Evolutionary conservation across 2,888 invertebrate species (phyloP).

Genomic region (Drosophila setosimentum): DNA sequence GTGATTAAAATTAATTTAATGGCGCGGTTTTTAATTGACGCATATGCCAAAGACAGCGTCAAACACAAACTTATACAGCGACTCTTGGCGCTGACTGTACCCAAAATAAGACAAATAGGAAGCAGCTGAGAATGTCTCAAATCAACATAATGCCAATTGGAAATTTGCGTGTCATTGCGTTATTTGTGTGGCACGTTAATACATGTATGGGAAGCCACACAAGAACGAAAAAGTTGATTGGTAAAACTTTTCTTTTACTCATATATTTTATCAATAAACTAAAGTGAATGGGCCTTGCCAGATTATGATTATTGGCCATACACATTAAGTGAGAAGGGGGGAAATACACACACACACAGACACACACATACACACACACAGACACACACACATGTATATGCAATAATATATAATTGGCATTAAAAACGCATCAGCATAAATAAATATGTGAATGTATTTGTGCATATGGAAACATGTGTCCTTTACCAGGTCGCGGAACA

Average conservation of each 20-base stretch:
- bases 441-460: slow-evolving; percentile 10
- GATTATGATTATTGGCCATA: slow-evolving; percentile 74
- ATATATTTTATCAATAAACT: slow-evolving; percentile 72
- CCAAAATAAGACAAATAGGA: background rate
- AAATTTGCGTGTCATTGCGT: slow-evolving; percentile 73
- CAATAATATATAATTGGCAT: slow-evolving; percentile 72
- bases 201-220: slow-evolving; percentile 9
- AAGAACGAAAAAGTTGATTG: slow-evolving; percentile 44
- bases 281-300: slow-evolving; percentile 33
- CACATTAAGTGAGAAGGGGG: slow-evolving; percentile 44
- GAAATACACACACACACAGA: slow-evolving; percentile 5
- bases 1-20: slow-evolving; percentile 82
- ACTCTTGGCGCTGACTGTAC: slow-evolving; percentile 56
- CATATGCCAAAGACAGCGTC: slow-evolving; percentile 51
- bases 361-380: background rate
- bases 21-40: slow-evolving; percentile 82
- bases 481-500: slow-evolving; percentile 15
- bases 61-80: slow-evolving; percentile 16
- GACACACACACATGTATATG: slow-evolving; percentile 1
- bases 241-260: slow-evolving; percentile 39
- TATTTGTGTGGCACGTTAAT: slow-evolving; percentile 58
- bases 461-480: slow-evolving; percentile 48
- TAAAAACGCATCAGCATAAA: slow-evolving; percentile 73
- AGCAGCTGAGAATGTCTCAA: slow-evolving; percentile 8
- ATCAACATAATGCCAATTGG: slow-evolving; percentile 72